These are phyloP conservation scores for Andrena praecox DNA, from an alignment of 2,888 invertebrate species.

Conservation along the genomic window DNA sequence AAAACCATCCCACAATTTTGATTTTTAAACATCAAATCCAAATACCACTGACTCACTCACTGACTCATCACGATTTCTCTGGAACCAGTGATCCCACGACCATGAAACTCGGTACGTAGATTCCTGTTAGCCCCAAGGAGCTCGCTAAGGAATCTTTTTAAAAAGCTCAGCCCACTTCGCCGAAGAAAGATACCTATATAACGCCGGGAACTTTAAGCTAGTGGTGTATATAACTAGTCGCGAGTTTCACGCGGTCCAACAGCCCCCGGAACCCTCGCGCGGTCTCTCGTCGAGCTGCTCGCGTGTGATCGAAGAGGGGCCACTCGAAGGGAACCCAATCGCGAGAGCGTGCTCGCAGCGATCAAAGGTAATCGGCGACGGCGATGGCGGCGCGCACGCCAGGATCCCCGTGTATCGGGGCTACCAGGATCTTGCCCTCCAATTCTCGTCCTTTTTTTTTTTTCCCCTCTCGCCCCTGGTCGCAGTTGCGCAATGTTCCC, in stretches of 20 bases:
- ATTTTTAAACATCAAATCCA: too few relatives aligned
- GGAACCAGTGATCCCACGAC: too few relatives aligned
- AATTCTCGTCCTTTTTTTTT: slow-evolving; percentile 14
- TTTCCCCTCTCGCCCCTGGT: slow-evolving; percentile 3
- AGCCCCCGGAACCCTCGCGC: neutral
- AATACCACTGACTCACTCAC: too few relatives aligned
- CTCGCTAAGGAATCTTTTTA: too few relatives aligned
- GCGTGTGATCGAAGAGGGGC: neutral
- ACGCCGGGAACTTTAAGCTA: too few relatives aligned
- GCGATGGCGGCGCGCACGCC: slow-evolving; percentile 32
- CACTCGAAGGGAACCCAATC: neutral
- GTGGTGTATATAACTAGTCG: too few relatives aligned
- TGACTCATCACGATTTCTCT: too few relatives aligned
- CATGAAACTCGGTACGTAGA: too few relatives aligned
- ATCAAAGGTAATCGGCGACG: slow-evolving; percentile 27
- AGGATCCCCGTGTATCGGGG: slow-evolving; percentile 21
- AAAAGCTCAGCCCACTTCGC: too few relatives aligned
- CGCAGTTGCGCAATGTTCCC: slow-evolving; percentile 59
- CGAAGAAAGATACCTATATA: too few relatives aligned
- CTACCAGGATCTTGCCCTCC: slow-evolving; percentile 30
- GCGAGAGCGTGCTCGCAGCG: neutral
- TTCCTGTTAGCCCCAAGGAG: too few relatives aligned
- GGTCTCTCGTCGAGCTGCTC: neutral
- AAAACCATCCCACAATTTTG: too few relatives aligned
- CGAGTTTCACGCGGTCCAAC: neutral